Evolutionary conservation across 1,140 invertebrate species (phyloP), one percentile per base, ranked within the genome.

Genomic region (Globodera rostochiensis): DNA sequence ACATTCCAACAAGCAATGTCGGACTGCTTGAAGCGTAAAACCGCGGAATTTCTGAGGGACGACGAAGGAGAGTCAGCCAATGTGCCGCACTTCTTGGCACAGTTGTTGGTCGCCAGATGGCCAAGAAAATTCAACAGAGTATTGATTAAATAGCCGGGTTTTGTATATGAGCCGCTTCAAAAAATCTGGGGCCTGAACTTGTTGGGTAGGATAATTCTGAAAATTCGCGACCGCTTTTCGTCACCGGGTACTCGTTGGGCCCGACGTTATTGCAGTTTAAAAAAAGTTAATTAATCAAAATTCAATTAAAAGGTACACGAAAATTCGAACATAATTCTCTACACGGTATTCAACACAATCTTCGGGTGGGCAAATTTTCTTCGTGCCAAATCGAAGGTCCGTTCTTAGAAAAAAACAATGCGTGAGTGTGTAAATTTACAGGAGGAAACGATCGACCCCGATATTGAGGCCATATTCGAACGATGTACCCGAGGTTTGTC

Each of bases 281-380:
- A 36, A 36, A 36, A 36, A 36, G 36, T 36, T 36, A 36, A 36
- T 36, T 36, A 36, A 36, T 1, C 2, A 36, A 36, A 36, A 36
- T 36, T 36, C 36, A 36, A 36, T 36, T 36, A 36, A 36, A 36
- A 64, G 57, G 57, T 64, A n/a, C 46, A 83, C 7, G 82, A 83
- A 73, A 73, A 46, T 84, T 83, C 81, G 8, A 83, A 83, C 73
- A 25, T 77, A 36, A 82, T 83, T 69, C 50, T 83, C 13, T 83
- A 66, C 67, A 73, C 71, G 25, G 73, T 83, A 19, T 69, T 83
- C 36, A 83, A 84, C 64, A 84, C 82, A 36, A 46, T 84, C 25
- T 36, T 79, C 60, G 82, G 82, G 6, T 83, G 82, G 82, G 76
- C 77, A 7, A 45, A n/a, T 49, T 82, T 82, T 73, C 49, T 82